Conservation (phyloP, 2,888 invertebrate genomes). For the Drosophila kambysellisi region DNA sequence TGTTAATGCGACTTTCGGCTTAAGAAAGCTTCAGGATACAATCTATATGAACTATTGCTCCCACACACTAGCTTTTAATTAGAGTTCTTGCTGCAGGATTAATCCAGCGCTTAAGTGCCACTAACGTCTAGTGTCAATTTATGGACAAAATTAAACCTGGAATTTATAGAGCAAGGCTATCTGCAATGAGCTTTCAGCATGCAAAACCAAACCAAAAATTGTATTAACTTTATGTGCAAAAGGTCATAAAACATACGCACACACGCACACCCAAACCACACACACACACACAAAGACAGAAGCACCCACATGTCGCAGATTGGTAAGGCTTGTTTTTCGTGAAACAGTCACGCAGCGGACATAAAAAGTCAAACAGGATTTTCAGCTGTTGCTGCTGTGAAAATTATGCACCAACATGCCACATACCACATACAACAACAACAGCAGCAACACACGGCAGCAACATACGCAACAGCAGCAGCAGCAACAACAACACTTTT, state of each 20-base stretch:
- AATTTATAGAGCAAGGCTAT: slow-evolving; percentile 4
- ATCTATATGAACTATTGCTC: background rate
- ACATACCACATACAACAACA: background rate
- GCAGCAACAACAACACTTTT: slow-evolving; percentile 57
- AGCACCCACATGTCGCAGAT: slow-evolving; percentile 18
- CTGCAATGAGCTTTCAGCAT: slow-evolving; percentile 2
- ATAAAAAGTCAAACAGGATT: slow-evolving; percentile 73
- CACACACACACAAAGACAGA: slow-evolving; percentile 26
- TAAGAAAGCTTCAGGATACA: background rate
- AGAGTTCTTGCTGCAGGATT: background rate
- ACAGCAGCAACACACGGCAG: slow-evolving; percentile 8
- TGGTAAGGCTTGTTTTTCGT: slow-evolving; percentile 51
- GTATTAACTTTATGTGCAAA: slow-evolving; percentile 39
- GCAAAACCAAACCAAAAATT: slow-evolving; percentile 38
- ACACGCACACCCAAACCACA: slow-evolving; percentile 16
- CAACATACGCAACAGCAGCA: slow-evolving; percentile 21
- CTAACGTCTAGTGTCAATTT: slow-evolving; percentile 11
- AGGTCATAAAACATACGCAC: slow-evolving; percentile 61
- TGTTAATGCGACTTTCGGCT: background rate
- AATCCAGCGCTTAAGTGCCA: slow-evolving; percentile 18
- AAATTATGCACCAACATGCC: slow-evolving; percentile 57
- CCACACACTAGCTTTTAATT: background rate
- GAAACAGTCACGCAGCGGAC: slow-evolving; percentile 68
- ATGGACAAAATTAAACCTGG: background rate
- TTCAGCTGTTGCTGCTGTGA: slow-evolving; percentile 40